Evolutionary conservation across 2,113 vertebrate species (phyloP).

Genomic region (Castor canadensis): DNA sequence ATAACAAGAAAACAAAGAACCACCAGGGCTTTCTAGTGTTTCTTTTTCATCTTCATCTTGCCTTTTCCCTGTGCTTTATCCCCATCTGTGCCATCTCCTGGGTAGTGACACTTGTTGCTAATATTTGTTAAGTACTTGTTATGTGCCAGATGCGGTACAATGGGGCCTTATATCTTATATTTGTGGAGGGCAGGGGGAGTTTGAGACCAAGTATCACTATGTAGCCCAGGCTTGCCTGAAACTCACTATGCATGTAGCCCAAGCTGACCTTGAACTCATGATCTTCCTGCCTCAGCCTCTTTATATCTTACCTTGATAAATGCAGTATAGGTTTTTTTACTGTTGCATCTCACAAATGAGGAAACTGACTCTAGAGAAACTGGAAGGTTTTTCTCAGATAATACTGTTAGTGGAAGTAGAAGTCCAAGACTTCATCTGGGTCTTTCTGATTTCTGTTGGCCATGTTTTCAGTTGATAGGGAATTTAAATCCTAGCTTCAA

Average conservation of each 20-base stretch:
- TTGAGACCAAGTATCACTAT: too few species aligned
- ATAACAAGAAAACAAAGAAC: neutral
- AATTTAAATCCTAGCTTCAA: neutral
- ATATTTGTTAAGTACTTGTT: neutral
- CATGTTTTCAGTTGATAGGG: neutral
- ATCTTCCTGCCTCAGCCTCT: neutral
- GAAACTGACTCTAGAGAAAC: neutral
- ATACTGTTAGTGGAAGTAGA: neutral
- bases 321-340: neutral
- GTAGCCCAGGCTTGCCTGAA: too few species aligned
- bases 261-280: neutral
- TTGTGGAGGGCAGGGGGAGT: too few species aligned
- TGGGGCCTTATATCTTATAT: neutral
- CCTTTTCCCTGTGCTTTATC: neutral
- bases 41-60: neutral
- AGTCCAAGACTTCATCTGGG: neutral
- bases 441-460: conserved; percentile 3
- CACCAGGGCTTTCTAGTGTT: neutral
- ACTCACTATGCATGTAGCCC: too few species aligned
- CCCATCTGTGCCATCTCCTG: neutral
- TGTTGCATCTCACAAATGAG: conserved; percentile 33
- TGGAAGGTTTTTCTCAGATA: neutral
- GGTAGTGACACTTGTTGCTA: neutral
- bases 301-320: neutral
- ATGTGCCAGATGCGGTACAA: neutral